A percentile compares a stretch with the other conserved stretches of the same genome.
Conservation (phyloP, 2,113 vertebrate genomes). For the Drymodes brunneopygia region DNA sequence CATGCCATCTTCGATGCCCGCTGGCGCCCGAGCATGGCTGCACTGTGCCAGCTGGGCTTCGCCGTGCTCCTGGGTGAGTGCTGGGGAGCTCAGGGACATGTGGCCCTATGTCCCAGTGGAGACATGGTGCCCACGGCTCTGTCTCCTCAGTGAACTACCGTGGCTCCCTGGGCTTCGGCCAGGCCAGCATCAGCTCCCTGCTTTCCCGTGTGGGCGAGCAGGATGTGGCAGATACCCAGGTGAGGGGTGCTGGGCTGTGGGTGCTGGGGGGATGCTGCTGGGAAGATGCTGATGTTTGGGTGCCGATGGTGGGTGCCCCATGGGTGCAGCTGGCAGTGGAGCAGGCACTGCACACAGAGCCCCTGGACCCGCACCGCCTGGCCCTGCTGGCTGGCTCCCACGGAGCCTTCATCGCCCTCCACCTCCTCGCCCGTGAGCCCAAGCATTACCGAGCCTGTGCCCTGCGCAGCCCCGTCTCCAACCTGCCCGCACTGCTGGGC, state of each 20-base stretch:
- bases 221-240: slow-evolving; percentile 85
- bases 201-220: slow-evolving; percentile 78
- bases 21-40: slow-evolving; percentile 76
- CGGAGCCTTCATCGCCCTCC: slow-evolving; percentile 82
- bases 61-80: slow-evolving; percentile 81
- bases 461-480: slow-evolving; percentile 80
- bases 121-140: accelerated
- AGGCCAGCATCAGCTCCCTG: slow-evolving; percentile 79
- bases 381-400: slow-evolving; percentile 83
- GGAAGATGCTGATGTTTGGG: not conserved
- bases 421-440: slow-evolving; percentile 77
- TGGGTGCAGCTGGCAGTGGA: slow-evolving; percentile 23
- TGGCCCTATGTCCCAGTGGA: not conserved
- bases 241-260: not conserved
- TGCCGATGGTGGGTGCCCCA: not conserved
- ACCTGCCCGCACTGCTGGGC: slow-evolving; percentile 77
- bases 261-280: not conserved
- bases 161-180: slow-evolving; percentile 83
- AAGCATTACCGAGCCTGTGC: slow-evolving; percentile 78
- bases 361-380: slow-evolving; percentile 69
- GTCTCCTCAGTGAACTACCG: slow-evolving; percentile 80
- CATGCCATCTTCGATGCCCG: slow-evolving; percentile 77
- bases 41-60: slow-evolving; percentile 73
- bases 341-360: slow-evolving; percentile 50
- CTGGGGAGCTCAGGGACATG: accelerated